Base-by-base conservation (phyloP, 2,888 invertebrate genomes). In the Ischnura elegans region DNA sequence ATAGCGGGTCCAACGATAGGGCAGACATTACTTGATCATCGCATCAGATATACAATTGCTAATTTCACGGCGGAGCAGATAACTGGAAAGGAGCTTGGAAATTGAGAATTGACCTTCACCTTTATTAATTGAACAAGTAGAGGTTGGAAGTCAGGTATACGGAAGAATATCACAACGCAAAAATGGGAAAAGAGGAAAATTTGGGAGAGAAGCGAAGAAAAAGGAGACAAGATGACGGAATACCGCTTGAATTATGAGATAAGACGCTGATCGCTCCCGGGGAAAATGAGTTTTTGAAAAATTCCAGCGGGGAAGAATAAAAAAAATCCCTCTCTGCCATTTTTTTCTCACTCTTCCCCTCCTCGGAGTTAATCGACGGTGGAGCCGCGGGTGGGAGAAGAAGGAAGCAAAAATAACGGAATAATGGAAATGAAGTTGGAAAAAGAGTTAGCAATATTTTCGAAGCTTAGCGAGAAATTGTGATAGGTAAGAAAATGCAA, bases 281-380 rank as follows among this genome's bases (percentile, higher is more conserved):
- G 86, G 86, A 86, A 86, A 86, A 86, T 86, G 86, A 86, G 46
- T 86, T 86, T 86, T 86, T 86, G 46, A 86, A 86, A 86, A 86
- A 86, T 86, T 86, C 86, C 45, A 86, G 86, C 86, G 86, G 13
- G 86, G 46, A 25, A 46, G 51, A 51, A 36, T 43, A 85, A 42
- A 85, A 86, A 43, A 86, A 86, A 46, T 25, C 21, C 36, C 36
- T 0, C 6, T 0, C 46, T 6, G 8, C 13, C 45, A 25, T 86
- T 86, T 45, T 45, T 16, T 45, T 25, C 86, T 42, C 61, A 36
- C 76, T 76, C 8, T 86, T 46, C 86, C 86, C 19, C 86, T 46
- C 45, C 61, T 16, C 76, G 6, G 46, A 86, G 86, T 86, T 86
- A 86, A 86, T 86, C 86, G 86, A 86, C 86, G 86, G 86, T n/a